A percentile compares a stretch with the other conserved stretches of the same genome.
Evolutionary conservation across 2,797 vertebrate genomes (phyloP).

Genomic region (Gastrophryne carolinensis): DNA sequence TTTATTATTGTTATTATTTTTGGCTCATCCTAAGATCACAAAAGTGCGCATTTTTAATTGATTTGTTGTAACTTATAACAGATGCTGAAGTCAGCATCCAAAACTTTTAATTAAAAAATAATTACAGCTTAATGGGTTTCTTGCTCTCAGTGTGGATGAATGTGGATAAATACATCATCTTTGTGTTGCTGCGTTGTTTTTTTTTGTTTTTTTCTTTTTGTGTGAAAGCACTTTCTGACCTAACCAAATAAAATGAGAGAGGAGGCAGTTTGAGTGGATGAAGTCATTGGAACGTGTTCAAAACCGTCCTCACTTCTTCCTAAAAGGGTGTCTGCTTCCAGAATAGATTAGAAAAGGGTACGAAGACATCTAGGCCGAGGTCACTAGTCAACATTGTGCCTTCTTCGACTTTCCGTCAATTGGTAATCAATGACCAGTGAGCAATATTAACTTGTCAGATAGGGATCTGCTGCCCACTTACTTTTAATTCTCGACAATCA

Average conservation of each 20-base stretch:
- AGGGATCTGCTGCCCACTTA: too few species aligned
- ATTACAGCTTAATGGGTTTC: constrained; percentile 78
- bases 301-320: too few species aligned
- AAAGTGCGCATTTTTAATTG: constrained; percentile 68
- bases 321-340: too few species aligned
- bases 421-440: too few species aligned
- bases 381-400: too few species aligned
- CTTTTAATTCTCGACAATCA: too few species aligned
- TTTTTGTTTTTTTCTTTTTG: constrained; percentile 72
- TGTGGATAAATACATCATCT: constrained; percentile 78
- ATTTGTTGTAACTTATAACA: constrained; percentile 83
- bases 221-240: constrained; percentile 65
- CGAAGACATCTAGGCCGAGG: too few species aligned
- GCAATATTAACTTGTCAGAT: too few species aligned
- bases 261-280: constrained; percentile 60
- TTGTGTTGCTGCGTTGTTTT: constrained; percentile 67
- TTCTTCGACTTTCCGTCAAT: too few species aligned
- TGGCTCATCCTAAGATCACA: constrained; percentile 77
- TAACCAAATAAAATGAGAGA: constrained; percentile 64
- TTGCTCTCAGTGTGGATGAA: constrained; percentile 78
- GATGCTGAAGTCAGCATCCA: constrained; percentile 78
- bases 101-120: constrained; percentile 84
- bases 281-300: too few species aligned
- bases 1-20: too few species aligned
- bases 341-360: too few species aligned